These are phyloP conservation scores for Drosophila ustulata DNA, from an alignment of 2,888 invertebrate species.

Conservation along the genomic window DNA sequence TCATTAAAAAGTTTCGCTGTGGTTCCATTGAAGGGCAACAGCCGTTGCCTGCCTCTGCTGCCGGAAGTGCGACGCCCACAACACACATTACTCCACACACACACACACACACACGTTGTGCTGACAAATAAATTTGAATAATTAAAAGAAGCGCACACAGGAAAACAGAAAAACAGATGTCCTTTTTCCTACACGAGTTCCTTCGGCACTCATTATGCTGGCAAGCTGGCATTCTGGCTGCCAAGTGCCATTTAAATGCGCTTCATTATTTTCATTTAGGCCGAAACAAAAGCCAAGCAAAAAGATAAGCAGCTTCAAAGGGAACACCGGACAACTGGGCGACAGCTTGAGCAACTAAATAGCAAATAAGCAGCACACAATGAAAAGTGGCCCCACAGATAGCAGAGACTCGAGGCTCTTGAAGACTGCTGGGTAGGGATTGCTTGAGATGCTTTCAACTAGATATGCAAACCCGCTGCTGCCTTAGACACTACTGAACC, in stretches of 20 bases:
- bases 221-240: constrained; percentile 15
- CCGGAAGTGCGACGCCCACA: constrained; percentile 36
- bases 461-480: constrained; percentile 31
- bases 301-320: constrained; percentile 63
- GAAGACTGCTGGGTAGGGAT: neutral
- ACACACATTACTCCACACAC: constrained; percentile 21
- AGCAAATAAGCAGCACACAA: constrained; percentile 47
- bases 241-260: constrained; percentile 66
- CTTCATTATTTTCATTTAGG: constrained; percentile 63
- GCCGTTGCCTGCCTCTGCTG: neutral
- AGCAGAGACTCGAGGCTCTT: constrained; percentile 2
- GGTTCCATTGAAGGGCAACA: constrained; percentile 55
- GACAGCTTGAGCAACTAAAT: constrained; percentile 77
- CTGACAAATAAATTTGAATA: constrained; percentile 79
- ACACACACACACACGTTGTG: constrained; percentile 40
- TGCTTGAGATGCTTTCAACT: constrained; percentile 13
- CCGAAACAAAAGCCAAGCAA: constrained; percentile 47
- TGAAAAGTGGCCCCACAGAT: constrained; percentile 32
- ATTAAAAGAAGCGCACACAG: constrained; percentile 57
- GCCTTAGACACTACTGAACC: constrained; percentile 22
- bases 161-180: constrained; percentile 59
- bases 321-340: constrained; percentile 33
- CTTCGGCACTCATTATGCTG: constrained; percentile 45
- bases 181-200: constrained; percentile 55
- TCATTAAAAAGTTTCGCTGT: constrained; percentile 78